Conservation (phyloP, 2,113 vertebrate species). For the Malurus melanocephalus region DNA sequence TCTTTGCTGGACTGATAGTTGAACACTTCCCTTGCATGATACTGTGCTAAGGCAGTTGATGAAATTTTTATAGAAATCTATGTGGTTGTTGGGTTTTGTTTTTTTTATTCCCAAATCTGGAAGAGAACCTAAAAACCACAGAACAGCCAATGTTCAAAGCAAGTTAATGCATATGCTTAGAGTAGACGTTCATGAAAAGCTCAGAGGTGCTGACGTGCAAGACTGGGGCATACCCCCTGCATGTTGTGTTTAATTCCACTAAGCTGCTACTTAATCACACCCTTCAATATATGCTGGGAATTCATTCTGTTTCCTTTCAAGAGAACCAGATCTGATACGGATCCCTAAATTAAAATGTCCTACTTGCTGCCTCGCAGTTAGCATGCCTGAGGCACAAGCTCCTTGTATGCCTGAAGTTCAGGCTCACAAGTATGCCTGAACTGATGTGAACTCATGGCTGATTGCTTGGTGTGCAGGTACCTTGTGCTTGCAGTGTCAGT, state of each 20-base stretch:
- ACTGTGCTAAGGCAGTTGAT: background rate
- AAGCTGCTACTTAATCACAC: background rate
- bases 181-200: background rate
- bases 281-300: accelerated
- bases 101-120: background rate
- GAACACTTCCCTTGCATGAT: background rate
- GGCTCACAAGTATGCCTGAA: background rate
- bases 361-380: accelerated
- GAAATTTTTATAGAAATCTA: background rate
- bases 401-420: background rate
- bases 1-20: background rate
- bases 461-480: background rate
- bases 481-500: accelerated
- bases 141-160: background rate
- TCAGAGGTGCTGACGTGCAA: background rate
- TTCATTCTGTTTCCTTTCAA: background rate
- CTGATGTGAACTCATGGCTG: background rate
- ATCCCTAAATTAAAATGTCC: background rate
- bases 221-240: background rate
- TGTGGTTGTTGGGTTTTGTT: background rate
- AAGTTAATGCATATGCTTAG: background rate
- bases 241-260: background rate
- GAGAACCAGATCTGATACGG: background rate
- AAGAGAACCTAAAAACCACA: background rate
- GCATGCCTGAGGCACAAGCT: background rate